Percentiles rank a stretch among this genome's conserved stretches.
Evolutionary conservation across 2,888 invertebrate genomes (phyloP).

Genomic region (Eristalinus sepulchralis): DNA sequence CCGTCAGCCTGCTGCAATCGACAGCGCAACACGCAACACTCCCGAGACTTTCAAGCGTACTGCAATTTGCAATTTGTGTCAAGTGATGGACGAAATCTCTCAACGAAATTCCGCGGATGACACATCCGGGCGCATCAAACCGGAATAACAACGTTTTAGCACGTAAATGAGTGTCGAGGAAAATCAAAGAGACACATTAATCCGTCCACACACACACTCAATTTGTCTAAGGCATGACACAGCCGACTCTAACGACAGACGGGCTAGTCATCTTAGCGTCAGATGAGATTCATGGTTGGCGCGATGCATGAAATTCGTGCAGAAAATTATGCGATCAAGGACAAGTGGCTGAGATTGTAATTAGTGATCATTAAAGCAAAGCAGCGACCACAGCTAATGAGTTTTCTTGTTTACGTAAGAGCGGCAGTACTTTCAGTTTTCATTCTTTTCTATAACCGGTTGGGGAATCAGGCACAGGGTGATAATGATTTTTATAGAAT

Average conservation of each 20-base stretch:
- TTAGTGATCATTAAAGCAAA: conserved; percentile 4
- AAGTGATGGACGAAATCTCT: background rate
- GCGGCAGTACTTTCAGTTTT: background rate
- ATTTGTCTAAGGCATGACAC: background rate
- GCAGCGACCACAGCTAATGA: background rate
- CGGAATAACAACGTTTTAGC: background rate
- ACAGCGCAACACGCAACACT: background rate
- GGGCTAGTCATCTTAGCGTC: conserved; percentile 8
- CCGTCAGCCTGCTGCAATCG: background rate
- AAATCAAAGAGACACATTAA: background rate
- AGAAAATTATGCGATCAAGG: conserved; percentile 25
- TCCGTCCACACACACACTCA: background rate
- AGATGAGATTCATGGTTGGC: background rate
- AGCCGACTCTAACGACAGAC: background rate
- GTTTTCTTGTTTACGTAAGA: background rate
- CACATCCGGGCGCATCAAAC: background rate
- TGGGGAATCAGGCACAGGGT: background rate
- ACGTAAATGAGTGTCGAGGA: background rate
- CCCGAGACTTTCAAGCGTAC: background rate
- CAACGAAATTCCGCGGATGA: background rate
- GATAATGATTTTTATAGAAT: background rate
- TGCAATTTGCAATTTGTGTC: background rate
- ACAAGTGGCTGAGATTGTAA: conserved; percentile 5
- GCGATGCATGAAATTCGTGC: conserved; percentile 34
- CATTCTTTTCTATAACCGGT: background rate